These are phyloP conservation scores for Cataglyphis livida DNA, from an alignment of 2,888 invertebrate species.

Conservation along the genomic window DNA sequence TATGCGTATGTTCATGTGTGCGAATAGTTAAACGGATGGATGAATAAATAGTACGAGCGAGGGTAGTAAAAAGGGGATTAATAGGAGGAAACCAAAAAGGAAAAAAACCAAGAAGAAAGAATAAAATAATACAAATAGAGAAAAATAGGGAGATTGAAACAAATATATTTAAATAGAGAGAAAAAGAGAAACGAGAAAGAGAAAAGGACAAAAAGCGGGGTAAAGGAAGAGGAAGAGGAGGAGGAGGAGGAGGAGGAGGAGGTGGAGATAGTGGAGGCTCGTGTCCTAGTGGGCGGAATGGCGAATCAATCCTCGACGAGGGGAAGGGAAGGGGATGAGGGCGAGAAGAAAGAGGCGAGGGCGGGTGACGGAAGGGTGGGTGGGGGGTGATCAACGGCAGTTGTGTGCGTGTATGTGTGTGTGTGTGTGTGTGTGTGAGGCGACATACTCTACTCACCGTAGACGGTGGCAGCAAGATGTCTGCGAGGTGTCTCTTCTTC, in stretches of 20 bases:
- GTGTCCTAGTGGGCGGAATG: conserved; percentile 62
- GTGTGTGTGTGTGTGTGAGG: neutral
- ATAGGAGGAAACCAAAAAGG: neutral
- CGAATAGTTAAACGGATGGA: conserved; percentile 25
- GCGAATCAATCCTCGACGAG: conserved; percentile 72
- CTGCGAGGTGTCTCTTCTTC: conserved; percentile 66
- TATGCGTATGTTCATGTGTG: neutral
- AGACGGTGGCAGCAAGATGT: conserved; percentile 73
- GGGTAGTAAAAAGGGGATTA: conserved; percentile 29
- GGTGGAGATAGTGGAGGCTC: conserved; percentile 52
- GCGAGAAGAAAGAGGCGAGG: conserved; percentile 10
- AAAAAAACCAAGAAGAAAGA: neutral
- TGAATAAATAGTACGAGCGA: conserved; percentile 40
- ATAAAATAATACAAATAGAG: conserved; percentile 1
- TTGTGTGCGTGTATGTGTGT: neutral
- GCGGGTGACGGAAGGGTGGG: neutral
- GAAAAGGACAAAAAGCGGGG: neutral
- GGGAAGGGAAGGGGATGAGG: conserved; percentile 47
- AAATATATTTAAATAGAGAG: conserved; percentile 28
- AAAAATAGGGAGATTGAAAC: neutral
- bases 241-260: conserved; percentile 15
- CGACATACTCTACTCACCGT: conserved; percentile 74
- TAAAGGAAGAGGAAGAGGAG: conserved; percentile 4
- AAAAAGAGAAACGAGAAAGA: neutral
- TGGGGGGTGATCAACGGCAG: conserved; percentile 22